Evolutionary conservation across 1,140 invertebrate genomes (phyloP).

Genomic region (Neelides sp.): DNA sequence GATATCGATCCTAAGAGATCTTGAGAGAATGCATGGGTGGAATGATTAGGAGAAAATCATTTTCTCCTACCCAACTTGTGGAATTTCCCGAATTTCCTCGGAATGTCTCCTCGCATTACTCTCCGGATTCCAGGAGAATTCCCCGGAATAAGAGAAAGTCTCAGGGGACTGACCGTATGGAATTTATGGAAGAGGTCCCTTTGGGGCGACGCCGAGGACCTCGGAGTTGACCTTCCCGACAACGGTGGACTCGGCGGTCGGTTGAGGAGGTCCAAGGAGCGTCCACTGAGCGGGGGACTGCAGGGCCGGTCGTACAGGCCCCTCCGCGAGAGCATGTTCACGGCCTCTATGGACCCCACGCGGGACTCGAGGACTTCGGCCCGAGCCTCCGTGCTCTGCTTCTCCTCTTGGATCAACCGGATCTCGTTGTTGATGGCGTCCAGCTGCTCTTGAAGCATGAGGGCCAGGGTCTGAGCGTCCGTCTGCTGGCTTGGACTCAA

Average conservation of each 20-base stretch:
- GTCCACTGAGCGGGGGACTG: slow-evolving; percentile 29
- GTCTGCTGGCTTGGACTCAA: slow-evolving; percentile 63
- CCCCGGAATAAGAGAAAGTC: background rate
- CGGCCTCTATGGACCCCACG: slow-evolving; percentile 86
- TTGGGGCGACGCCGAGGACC: slow-evolving; percentile 60
- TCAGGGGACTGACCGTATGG: slow-evolving; percentile 53
- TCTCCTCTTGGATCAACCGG: slow-evolving; percentile 93
- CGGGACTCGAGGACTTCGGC: slow-evolving; percentile 95
- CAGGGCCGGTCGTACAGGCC: slow-evolving; percentile 36
- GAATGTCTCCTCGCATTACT: too few relatives aligned
- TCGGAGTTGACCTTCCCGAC: slow-evolving; percentile 64
- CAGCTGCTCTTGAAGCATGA: slow-evolving; percentile 97
- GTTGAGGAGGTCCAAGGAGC: slow-evolving; percentile 29
- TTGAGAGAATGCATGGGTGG: too few relatives aligned
- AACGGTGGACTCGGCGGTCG: slow-evolving; percentile 44
- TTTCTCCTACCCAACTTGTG: too few relatives aligned
- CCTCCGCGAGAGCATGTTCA: slow-evolving; percentile 69
- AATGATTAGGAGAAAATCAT: too few relatives aligned
- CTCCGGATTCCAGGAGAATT: too few relatives aligned
- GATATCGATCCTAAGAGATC: too few relatives aligned
- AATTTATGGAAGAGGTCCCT: slow-evolving; percentile 70
- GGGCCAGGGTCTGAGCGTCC: slow-evolving; percentile 90
- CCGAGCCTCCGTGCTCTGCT: slow-evolving; percentile 89
- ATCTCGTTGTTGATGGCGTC: slow-evolving; percentile 99
- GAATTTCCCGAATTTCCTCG: too few relatives aligned